Conservation (phyloP, 2,797 vertebrate genomes). For the Crenichthys baileyi region DNA sequence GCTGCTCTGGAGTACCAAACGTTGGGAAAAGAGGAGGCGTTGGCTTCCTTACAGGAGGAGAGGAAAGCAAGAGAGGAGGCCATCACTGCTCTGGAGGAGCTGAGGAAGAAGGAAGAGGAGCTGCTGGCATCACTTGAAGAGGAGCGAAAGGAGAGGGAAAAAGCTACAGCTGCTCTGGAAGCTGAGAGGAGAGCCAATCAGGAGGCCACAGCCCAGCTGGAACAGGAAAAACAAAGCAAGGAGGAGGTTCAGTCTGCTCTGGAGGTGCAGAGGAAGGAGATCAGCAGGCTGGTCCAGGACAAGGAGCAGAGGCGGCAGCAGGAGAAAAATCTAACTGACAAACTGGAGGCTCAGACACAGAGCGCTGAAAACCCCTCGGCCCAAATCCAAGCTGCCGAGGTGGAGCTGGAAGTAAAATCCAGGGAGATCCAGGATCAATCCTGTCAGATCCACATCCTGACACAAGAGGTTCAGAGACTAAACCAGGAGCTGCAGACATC, state of each 20-base stretch:
- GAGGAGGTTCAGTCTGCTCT: constrained; percentile 28
- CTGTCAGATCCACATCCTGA: constrained; percentile 30
- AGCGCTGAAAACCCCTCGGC: constrained; percentile 12
- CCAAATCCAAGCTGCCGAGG: constrained; percentile 31
- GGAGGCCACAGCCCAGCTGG: neutral
- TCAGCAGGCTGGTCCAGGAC: constrained; percentile 31
- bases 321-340: constrained; percentile 28
- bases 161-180: constrained; percentile 17
- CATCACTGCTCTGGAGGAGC: neutral
- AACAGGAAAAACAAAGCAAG: constrained; percentile 22
- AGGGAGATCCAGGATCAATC: constrained; percentile 40
- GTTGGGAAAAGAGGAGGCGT: constrained; percentile 51
- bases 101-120: constrained; percentile 30
- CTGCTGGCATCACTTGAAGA: constrained; percentile 6
- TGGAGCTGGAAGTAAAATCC: constrained; percentile 25
- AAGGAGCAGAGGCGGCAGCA: constrained; percentile 24
- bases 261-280: constrained; percentile 20
- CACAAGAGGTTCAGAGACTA: constrained; percentile 37
- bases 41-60: constrained; percentile 52
- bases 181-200: constrained; percentile 41
- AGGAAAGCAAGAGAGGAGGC: constrained; percentile 46
- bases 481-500: constrained; percentile 25
- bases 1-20: constrained; percentile 58
- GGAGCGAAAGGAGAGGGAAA: constrained; percentile 13
- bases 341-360: constrained; percentile 24